A percentile compares a stretch with the other conserved stretches of the same genome.
phyloP scores from a whole-genome alignment of 2,888 invertebrate genomes.

The Macaria notata region DNA sequence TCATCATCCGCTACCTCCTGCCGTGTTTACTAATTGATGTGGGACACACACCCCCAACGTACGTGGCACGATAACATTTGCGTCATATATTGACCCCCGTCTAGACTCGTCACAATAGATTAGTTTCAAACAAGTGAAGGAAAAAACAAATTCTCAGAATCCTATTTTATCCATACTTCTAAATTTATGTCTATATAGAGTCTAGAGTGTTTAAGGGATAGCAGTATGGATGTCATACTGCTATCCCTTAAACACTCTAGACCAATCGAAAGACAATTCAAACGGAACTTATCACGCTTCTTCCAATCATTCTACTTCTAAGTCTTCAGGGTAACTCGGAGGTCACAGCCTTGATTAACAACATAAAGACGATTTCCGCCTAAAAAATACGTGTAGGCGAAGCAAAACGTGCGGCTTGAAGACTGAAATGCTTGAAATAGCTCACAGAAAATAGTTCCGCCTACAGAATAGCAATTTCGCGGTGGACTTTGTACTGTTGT shows the following conservation, averaged over 20 bases:
- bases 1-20: constrained; percentile 31
- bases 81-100: constrained; percentile 39
- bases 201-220: too few relatives aligned
- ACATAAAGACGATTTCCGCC: constrained; percentile 33
- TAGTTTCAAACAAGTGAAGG: constrained; percentile 20
- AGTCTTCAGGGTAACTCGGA: constrained; percentile 42
- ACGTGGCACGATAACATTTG: constrained; percentile 17
- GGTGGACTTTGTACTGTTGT: constrained; percentile 54
- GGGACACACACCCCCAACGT: constrained; percentile 32
- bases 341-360: constrained; percentile 42
- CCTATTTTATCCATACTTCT: too few relatives aligned
- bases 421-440: constrained; percentile 35
- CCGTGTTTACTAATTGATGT: constrained; percentile 41
- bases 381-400: constrained; percentile 31
- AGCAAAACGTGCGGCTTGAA: constrained; percentile 28
- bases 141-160: constrained; percentile 1
- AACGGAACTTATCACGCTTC: constrained; percentile 52
- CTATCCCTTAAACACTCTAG: too few relatives aligned
- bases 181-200: too few relatives aligned
- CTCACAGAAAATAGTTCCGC: constrained; percentile 39
- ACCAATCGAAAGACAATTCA: background rate
- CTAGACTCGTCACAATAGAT: constrained; percentile 25
- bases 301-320: constrained; percentile 36
- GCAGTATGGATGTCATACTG: too few relatives aligned
- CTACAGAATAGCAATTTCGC: constrained; percentile 33